phyloP scores from a whole-genome alignment of 1,140 invertebrate species.

The Drosophila bifasciata region DNA sequence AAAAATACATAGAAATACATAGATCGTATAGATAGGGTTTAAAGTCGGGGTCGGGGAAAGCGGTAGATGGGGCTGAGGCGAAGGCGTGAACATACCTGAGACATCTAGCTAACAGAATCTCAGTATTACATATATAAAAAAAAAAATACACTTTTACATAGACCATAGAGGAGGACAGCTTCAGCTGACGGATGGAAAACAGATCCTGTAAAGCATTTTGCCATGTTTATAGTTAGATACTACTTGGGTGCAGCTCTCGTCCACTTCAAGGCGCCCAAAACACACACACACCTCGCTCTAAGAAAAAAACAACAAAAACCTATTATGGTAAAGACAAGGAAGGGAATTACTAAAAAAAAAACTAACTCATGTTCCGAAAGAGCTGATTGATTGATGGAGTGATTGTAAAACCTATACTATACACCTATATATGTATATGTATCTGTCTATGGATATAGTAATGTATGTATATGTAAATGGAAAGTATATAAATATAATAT shows the following conservation, averaged over 20 bases:
- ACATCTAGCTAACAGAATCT: slow-evolving; percentile 75
- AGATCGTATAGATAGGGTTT: slow-evolving; percentile 47
- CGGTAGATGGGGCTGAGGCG: too few species aligned
- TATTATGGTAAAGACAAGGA: slow-evolving; percentile 42
- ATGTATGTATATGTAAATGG: slow-evolving; percentile 20
- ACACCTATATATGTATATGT: slow-evolving; percentile 26
- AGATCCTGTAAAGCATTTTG: slow-evolving; percentile 32
- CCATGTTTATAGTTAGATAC: slow-evolving; percentile 40
- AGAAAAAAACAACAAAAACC: slow-evolving; percentile 22
- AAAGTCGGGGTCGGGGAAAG: slow-evolving; percentile 31
- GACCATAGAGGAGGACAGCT: slow-evolving; percentile 15
- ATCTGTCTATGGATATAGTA: slow-evolving; percentile 33
- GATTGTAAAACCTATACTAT: slow-evolving; percentile 17
- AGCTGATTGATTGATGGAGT: slow-evolving; percentile 2
- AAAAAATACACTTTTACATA: slow-evolving; percentile 49
- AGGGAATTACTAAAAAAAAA: slow-evolving; percentile 46
- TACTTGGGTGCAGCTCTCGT: slow-evolving; percentile 21
- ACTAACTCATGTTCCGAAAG: slow-evolving; percentile 40
- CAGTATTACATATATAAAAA: slow-evolving; percentile 65
- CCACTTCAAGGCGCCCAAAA: slow-evolving; percentile 36
- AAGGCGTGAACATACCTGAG: slow-evolving; percentile 51
- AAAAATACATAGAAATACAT: slow-evolving; percentile 43
- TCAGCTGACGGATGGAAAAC: slow-evolving; percentile 12
- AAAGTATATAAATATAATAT: slow-evolving; percentile 11
- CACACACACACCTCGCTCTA: slow-evolving; percentile 37